phyloP scores from a whole-genome alignment of 2,113 vertebrate genomes.

The Theristicus caerulescens region DNA sequence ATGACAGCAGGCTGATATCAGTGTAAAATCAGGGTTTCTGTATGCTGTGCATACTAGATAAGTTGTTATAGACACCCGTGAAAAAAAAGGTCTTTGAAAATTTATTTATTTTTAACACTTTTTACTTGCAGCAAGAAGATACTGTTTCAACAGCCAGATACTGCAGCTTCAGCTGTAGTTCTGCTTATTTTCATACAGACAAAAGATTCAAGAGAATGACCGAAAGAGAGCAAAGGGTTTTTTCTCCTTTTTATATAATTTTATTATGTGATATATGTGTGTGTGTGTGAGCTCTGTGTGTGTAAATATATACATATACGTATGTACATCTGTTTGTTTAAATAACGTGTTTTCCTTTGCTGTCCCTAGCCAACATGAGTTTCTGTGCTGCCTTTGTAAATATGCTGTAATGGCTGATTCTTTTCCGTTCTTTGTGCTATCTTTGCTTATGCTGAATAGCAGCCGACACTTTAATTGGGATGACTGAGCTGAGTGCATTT shows the following conservation, averaged over 20 bases:
- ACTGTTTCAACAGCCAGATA: not conserved
- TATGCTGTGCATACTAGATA: conserved; percentile 51
- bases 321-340: not conserved
- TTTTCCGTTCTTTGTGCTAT: conserved; percentile 3
- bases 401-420: not conserved
- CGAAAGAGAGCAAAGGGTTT: not conserved
- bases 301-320: not conserved
- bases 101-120: not conserved
- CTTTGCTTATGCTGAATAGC: conserved; percentile 10
- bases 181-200: not conserved
- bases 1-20: not conserved
- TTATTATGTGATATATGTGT: not conserved
- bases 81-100: not conserved
- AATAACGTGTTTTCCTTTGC: not conserved
- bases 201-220: not conserved
- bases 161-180: not conserved
- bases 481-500: conserved; percentile 5
- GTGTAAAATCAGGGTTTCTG: not conserved
- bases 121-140: not conserved
- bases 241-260: not conserved
- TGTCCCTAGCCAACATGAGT: not conserved
- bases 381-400: not conserved
- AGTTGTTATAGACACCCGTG: not conserved
- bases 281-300: not conserved
- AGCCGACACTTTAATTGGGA: conserved; percentile 21